Evolutionary conservation across 2,888 invertebrate species (phyloP), one percentile per base, ranked within the genome.

Genomic region (Synanthedon myopaeformis): DNA sequence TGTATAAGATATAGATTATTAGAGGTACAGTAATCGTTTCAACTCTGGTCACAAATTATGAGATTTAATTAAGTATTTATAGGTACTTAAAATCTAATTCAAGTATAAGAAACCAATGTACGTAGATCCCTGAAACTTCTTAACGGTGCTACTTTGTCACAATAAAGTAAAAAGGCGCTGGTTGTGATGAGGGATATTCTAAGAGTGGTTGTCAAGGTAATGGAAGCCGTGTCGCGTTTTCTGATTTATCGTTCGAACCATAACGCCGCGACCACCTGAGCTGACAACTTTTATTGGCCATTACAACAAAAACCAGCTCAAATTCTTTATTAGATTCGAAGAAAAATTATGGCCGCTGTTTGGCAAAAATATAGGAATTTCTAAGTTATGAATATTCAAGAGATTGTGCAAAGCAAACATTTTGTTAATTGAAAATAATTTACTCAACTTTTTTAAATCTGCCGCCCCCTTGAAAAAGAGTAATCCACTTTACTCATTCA

Each of bases 271-370:
- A n/a, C 51, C 51, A 51, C 51, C 51, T 51, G 51, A 41, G 51
- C 51, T 51, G 51, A 51, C 51, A 41, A 41, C 51, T 51, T 41
- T 41, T 51, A 51, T 66, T 61, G 61, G 60, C 66, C 62, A 70
- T 69, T 65, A 67, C 56, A 56, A 51, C 56, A 56, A 59, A 62
- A 66, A 56, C 59, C 58, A 62, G 60, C 58, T 58, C 51, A 63
- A 62, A 63, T 65, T 62, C 64, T 35, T 57, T 52, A 53, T 52
- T 42, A 52, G 50, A 53, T 57, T 49, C 49, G 12, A 12, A 49
- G 12, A 49, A 49, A 49, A 49, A 49, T 45, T 45, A 45, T 45
- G 6, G 45, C 6, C n/a, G 45, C 14, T n/a, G 13, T n/a, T 42
- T 42, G 13, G 23, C 5, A 23, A 23, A 23, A 23, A 23, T 23